Evolutionary conservation across 1,140 invertebrate genomes (phyloP).

Genomic region (Cryptotermes secundus): DNA sequence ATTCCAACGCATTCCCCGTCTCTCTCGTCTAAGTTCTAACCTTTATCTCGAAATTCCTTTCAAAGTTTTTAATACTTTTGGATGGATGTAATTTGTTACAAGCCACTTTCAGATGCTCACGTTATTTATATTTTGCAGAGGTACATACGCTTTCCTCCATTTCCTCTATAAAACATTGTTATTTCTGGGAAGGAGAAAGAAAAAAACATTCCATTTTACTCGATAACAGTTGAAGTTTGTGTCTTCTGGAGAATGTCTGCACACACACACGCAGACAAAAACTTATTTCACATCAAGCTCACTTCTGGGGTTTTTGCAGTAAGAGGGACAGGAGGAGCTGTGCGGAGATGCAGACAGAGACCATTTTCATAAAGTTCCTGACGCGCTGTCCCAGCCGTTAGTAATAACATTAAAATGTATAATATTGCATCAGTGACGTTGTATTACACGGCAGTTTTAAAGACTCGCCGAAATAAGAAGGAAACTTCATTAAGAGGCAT

Average conservation of each 20-base stretch:
- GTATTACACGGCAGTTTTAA: neutral
- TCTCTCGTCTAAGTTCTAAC: neutral
- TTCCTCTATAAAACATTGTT: conserved; percentile 11
- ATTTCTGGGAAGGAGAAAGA: neutral
- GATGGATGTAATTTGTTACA: neutral
- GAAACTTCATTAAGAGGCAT: too few relatives aligned
- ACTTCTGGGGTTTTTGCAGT: neutral
- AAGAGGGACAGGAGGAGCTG: neutral
- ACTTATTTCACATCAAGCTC: neutral
- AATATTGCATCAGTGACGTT: neutral
- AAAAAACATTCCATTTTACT: neutral
- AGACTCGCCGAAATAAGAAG: neutral
- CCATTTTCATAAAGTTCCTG: neutral
- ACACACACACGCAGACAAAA: neutral
- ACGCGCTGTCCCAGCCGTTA: neutral
- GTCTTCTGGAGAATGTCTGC: neutral
- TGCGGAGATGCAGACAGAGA: neutral
- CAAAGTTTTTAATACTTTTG: conserved; percentile 16
- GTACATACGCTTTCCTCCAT: conserved; percentile 1
- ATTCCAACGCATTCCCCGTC: neutral
- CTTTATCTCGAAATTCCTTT: conserved; percentile 11
- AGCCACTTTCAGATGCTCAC: conserved; percentile 9
- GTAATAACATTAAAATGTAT: neutral
- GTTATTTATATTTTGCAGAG: neutral
- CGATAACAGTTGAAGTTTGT: conserved; percentile 6